Base-by-base conservation (phyloP, 2,888 invertebrate species). In the Noctua fimbriata region DNA sequence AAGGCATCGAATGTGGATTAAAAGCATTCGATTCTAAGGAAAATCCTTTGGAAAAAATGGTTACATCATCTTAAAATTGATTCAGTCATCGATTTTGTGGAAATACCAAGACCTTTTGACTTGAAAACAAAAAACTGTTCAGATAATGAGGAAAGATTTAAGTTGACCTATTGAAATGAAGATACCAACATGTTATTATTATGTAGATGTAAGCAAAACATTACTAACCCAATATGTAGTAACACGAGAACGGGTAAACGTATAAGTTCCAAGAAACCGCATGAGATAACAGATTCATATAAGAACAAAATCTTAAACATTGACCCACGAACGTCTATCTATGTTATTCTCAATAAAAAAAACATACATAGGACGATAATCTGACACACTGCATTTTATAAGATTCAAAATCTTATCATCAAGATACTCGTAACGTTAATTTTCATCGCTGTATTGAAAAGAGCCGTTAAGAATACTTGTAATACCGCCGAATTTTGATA, bases 401-500 rank as follows among this genome's bases (percentile, higher is more conserved):
- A 36, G n/a, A 66, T 66, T 49, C 63, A 60, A 49, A 67, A 67
- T 67, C 49, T 76, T 24, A 81, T 81, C 70, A 21, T 16, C 21
- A 41, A 18, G 65, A 73, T 52, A 66, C 9, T 24, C 55, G 12
- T 69, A 81, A 69, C 67, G 18, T 36, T n/a, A 73, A 73, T 63
- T 63, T 63, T n/a, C 28, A 74, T 41, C 52, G 36, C 24, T 49
- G 6, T 44, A 47, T 65, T n/a, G 36, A 55, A n/a, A 60, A 63
- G 32, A n/a, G 3, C 1, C 2, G 63, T n/a, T 10, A 28, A 7
- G 41, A 44, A 69, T 18, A 21, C 16, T 44, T 36, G 18, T 24
- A 71, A 55, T 24, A 65, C 21, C 18, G 36, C 7, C 24, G 10
- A 55, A 28, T 18, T 67, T 81, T 24, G n/a, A 65, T 60, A 63